Base-by-base conservation (phyloP, 1,140 invertebrate genomes). In the Hetaerina americana region DNA sequence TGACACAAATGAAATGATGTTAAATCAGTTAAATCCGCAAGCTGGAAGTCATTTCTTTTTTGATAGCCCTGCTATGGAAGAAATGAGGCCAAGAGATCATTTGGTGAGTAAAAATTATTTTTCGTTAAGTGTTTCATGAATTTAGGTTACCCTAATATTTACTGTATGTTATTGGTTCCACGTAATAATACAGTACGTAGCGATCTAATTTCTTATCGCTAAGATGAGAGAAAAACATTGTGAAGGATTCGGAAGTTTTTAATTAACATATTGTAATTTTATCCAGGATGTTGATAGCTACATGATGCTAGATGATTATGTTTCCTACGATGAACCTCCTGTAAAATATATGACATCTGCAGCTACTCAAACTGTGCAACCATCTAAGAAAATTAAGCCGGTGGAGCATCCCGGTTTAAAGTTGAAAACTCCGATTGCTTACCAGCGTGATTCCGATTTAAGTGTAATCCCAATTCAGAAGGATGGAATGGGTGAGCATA, bases 391-490 rank as follows among this genome's bases (percentile, higher is more conserved):
- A 82, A 90, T 90, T 75, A 90, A 89, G 78, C 89, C 89, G 18
- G 85, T 91, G 26, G 89, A 89, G 77, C 87, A 90, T 80, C 90
- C 90, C 73, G 88, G 87, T 57, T 80, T 92, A 66, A 87, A 90
- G 75, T 79, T 92, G 40, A 90, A 92, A 80, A 90, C 90, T 71
- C 90, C 90, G 66, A 91, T 92, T 76, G 90, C 90, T 31, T 92
- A 91, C 81, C 89, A 91, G 76, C 87, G 89, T 73, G 88, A 90
- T 78, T 90, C 89, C 67, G 90, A 92, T 82, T 83, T 88, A 31
- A 90, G 88, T 77, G 88, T 90, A 72, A 91, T 92, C 80, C 90
- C 90, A 49, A 92, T 92, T 78, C 85, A 89, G 76, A 89, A 89
- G 81, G 91, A 93, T 83, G 91, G 91, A 76, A 92, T 92, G 85